Conservation (phyloP, 2,888 invertebrate species). For the Rhorus exstirpatorius region DNA sequence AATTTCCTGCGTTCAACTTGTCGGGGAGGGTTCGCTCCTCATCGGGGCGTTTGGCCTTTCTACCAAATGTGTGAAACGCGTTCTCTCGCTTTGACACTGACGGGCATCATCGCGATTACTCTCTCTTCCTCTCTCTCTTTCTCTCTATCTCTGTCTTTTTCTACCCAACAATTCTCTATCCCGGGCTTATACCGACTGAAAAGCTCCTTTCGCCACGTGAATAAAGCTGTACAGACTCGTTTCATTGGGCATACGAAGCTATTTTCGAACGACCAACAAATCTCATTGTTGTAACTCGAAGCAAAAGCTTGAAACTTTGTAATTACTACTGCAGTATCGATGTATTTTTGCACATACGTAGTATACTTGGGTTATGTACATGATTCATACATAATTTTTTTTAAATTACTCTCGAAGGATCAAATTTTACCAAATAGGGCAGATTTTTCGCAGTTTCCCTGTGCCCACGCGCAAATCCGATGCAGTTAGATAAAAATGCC, state of each 20-base stretch:
- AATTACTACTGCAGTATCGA: not conserved
- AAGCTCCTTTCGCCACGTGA: not conserved
- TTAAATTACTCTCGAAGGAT: too few relatives aligned
- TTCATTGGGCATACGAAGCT: not conserved
- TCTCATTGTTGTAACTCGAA: constrained; percentile 41
- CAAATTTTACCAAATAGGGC: too few relatives aligned
- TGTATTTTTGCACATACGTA: too few relatives aligned
- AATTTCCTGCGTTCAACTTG: constrained; percentile 61
- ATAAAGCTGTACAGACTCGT: not conserved
- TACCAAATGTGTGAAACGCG: constrained; percentile 49
- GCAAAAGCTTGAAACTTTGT: not conserved
- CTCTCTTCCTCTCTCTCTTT: constrained; percentile 69
- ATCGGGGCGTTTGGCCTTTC: constrained; percentile 26
- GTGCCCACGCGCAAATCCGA: too few relatives aligned
- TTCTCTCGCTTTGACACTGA: constrained; percentile 56
- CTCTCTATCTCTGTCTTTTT: constrained; percentile 65
- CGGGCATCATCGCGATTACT: constrained; percentile 42
- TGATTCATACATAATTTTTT: too few relatives aligned
- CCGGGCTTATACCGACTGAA: constrained; percentile 36
- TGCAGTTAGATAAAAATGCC: too few relatives aligned
- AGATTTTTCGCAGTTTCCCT: too few relatives aligned
- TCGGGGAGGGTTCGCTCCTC: constrained; percentile 5
- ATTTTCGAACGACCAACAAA: constrained; percentile 26
- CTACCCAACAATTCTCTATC: constrained; percentile 40
- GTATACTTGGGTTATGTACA: too few relatives aligned